Percentiles rank a stretch among this genome's conserved stretches.
Evolutionary conservation across 2,113 vertebrate genomes (phyloP).

Genomic region (Myxocyprinus asiaticus): DNA sequence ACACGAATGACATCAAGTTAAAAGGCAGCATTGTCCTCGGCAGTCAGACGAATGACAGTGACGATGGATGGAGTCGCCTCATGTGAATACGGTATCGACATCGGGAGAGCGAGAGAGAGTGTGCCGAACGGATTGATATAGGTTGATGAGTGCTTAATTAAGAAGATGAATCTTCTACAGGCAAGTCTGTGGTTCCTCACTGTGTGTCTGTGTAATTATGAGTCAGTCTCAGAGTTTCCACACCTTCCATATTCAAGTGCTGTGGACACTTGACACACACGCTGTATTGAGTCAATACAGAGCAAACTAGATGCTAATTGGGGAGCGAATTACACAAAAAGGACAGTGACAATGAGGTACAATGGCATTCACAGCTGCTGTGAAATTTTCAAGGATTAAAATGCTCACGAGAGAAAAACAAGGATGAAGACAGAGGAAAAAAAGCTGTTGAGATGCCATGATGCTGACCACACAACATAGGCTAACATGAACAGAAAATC

Average conservation of each 20-base stretch:
- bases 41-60: slow-evolving; percentile 37
- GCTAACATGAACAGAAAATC: slow-evolving; percentile 32
- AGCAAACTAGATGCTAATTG: slow-evolving; percentile 13
- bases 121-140: slow-evolving; percentile 56
- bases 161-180: slow-evolving; percentile 53
- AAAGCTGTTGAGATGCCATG: no score
- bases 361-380: background rate
- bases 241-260: slow-evolving; percentile 23
- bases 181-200: slow-evolving; percentile 41
- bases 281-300: slow-evolving; percentile 14
- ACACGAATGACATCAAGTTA: slow-evolving; percentile 35
- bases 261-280: slow-evolving; percentile 6
- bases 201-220: slow-evolving; percentile 14
- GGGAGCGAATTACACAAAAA: background rate
- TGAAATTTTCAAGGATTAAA: slow-evolving; percentile 2
- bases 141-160: slow-evolving; percentile 69
- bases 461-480: slow-evolving; percentile 10
- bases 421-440: slow-evolving; percentile 1
- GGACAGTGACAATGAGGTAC: background rate
- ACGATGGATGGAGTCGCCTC: slow-evolving; percentile 28
- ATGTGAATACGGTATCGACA: slow-evolving; percentile 57
- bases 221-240: slow-evolving; percentile 9
- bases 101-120: slow-evolving; percentile 3
- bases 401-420: background rate
- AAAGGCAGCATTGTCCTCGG: slow-evolving; percentile 40